Conservation (phyloP, 2,888 invertebrate species). For the Zonitis immaculata region DNA sequence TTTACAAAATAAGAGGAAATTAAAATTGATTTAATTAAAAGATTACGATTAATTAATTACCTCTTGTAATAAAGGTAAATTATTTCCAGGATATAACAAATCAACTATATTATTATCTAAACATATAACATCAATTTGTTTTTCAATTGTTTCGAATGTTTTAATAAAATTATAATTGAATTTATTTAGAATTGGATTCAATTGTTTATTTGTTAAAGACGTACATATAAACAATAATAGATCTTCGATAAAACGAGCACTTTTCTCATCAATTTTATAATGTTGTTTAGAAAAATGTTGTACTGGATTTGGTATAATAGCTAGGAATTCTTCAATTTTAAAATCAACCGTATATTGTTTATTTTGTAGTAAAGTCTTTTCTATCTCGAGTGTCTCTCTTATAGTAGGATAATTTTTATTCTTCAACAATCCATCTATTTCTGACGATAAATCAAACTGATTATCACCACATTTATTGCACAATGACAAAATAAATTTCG, state of each 20-base stretch:
- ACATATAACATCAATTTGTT: background rate
- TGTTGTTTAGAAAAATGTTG: constrained; percentile 23
- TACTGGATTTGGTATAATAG: constrained; percentile 49
- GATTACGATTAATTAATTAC: constrained; percentile 21
- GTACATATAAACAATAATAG: constrained; percentile 24
- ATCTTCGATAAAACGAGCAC: constrained; percentile 16
- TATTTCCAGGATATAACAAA: constrained; percentile 8
- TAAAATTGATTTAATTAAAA: background rate
- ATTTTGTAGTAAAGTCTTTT: constrained; percentile 44
- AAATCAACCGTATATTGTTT: constrained; percentile 49
- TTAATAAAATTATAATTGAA: constrained; percentile 1
- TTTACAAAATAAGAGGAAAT: constrained; percentile 11
- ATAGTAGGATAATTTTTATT: constrained; percentile 34
- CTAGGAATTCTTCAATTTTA: constrained; percentile 45
- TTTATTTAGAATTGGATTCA: too few relatives aligned
- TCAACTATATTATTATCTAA: background rate
- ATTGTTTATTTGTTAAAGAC: constrained; percentile 23
- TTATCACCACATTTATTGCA: constrained; percentile 26
- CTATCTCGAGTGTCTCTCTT: constrained; percentile 32
- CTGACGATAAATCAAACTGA: constrained; percentile 25
- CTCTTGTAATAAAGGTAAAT: constrained; percentile 43
- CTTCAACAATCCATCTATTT: constrained; percentile 31
- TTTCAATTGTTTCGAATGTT: background rate
- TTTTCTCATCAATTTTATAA: constrained; percentile 1
- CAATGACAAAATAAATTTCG: constrained; percentile 30